Conservation (phyloP, 2,888 invertebrate genomes). For the Philereme vetulata region DNA sequence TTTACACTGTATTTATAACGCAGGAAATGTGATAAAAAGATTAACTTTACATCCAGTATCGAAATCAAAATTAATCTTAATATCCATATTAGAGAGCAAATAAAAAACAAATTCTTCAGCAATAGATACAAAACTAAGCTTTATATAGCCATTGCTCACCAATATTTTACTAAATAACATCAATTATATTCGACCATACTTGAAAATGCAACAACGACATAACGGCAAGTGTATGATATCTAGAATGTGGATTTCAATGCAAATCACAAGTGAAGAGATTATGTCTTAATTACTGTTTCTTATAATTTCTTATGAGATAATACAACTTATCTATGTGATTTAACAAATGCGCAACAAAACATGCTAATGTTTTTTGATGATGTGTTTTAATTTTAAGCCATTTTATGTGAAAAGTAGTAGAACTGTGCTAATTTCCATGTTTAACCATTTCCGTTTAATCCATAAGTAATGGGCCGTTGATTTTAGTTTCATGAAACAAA, state of each 20-base stretch:
- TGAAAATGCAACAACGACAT: constrained; percentile 29
- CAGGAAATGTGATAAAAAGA: constrained; percentile 10
- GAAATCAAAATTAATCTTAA: constrained; percentile 11
- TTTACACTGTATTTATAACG: not conserved
- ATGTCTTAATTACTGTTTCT: not conserved
- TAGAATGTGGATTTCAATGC: constrained; percentile 13
- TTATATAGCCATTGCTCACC: constrained; percentile 29
- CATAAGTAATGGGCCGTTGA: too few relatives aligned
- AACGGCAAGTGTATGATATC: constrained; percentile 17
- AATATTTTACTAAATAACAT: constrained; percentile 23
- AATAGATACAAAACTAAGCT: constrained; percentile 23
- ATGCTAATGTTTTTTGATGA: constrained; percentile 5
- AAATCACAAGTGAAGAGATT: constrained; percentile 10
- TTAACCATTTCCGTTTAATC: too few relatives aligned
- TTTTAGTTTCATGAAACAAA: too few relatives aligned
- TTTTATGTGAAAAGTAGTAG: too few relatives aligned
- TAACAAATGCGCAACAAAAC: not conserved
- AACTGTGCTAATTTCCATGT: too few relatives aligned
- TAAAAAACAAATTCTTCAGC: constrained; percentile 22
- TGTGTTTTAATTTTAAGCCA: not conserved
- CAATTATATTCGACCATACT: constrained; percentile 19
- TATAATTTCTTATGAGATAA: not conserved
- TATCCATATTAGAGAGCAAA: constrained; percentile 25
- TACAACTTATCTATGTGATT: not conserved
- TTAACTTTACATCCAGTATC: constrained; percentile 3